Conservation (phyloP, 2,888 invertebrate genomes). For the Acrobasis suavella region DNA sequence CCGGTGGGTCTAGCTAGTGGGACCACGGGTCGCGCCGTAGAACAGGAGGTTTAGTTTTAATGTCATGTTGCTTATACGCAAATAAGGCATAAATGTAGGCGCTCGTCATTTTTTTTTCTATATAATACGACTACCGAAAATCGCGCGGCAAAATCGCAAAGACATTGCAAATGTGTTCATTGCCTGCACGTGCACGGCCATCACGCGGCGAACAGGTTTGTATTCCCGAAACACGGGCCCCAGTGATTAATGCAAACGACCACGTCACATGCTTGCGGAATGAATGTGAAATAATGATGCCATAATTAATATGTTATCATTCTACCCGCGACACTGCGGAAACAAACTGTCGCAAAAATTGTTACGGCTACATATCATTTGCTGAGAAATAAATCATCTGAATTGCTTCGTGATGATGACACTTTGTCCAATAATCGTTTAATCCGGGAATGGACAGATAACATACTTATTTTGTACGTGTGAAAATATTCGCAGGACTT, state of each 20-base stretch:
- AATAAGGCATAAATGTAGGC: too few relatives aligned
- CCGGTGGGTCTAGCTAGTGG: too few relatives aligned
- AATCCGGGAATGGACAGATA: not conserved
- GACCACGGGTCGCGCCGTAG: too few relatives aligned
- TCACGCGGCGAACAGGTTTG: not conserved
- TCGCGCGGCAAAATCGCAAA: not conserved
- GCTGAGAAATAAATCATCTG: slow-evolving; percentile 6
- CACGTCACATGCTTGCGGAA: slow-evolving; percentile 5
- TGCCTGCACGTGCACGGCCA: not conserved
- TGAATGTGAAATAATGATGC: slow-evolving; percentile 15
- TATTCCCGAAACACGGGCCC: slow-evolving; percentile 6
- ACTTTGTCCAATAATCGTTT: slow-evolving; percentile 4
- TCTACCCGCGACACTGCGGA: not conserved
- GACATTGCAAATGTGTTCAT: too few relatives aligned
- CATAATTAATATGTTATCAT: slow-evolving; percentile 20
- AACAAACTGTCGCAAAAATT: slow-evolving; percentile 1
- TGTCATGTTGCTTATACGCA: too few relatives aligned
- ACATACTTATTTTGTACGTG: not conserved
- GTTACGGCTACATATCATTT: not conserved
- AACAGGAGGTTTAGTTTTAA: too few relatives aligned
- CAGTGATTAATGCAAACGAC: slow-evolving; percentile 21
- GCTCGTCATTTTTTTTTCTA: not conserved
- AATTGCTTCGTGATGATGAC: slow-evolving; percentile 18
- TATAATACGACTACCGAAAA: not conserved
- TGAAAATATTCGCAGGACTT: too few relatives aligned